Base-by-base conservation (phyloP, 1,140 invertebrate genomes). In the Trichomalopsis sarcophagae region DNA sequence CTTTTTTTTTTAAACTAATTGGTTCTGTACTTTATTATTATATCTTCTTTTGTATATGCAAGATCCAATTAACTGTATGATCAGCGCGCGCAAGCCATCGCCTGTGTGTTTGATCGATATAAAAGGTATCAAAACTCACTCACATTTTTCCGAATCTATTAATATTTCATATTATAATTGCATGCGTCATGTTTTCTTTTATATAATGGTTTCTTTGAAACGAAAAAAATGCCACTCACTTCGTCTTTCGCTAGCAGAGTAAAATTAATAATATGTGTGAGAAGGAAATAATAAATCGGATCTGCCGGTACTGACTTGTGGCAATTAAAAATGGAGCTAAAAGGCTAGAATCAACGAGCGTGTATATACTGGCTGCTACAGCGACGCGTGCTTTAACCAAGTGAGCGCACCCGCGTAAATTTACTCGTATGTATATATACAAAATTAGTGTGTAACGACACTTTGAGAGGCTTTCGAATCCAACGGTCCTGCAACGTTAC, bases 91-190 rank as follows among this genome's bases (percentile, higher is more conserved):
- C 86, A 75, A 84, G 82, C 86, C 78, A 84, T 87, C 82, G 79
- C 82, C 73, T 87, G 77, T 90, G 82, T 90, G 86, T 90, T 91
- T 86, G 88, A 90, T 88, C 88, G 89, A 90, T 92, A 92, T 92
- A 92, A 93, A 93, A 92, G 88, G 90, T 92, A 92, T 92, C 91
- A 93, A 93, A 93, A 92, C 87, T 90, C 80, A 73, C 87, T 88
- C 84, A 69, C 47, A 50, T 85, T 30, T 68, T 71, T 68, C 77
- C 23, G 30, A 80, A 80, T 84, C 7, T 40, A 80, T 85, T 69
- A 44, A 81, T 69, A 77, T 81, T 85, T 69, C 66, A n/a, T 77
- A 69, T 86, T 75, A 27, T 27, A 47, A 86, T 84, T 81, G 82
- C 76, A 74, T 76, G 50, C 81, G 81, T 85, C 86, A 80, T 87